phyloP scores from a whole-genome alignment of 1,140 invertebrate genomes.

The Eubasilissa regina region DNA sequence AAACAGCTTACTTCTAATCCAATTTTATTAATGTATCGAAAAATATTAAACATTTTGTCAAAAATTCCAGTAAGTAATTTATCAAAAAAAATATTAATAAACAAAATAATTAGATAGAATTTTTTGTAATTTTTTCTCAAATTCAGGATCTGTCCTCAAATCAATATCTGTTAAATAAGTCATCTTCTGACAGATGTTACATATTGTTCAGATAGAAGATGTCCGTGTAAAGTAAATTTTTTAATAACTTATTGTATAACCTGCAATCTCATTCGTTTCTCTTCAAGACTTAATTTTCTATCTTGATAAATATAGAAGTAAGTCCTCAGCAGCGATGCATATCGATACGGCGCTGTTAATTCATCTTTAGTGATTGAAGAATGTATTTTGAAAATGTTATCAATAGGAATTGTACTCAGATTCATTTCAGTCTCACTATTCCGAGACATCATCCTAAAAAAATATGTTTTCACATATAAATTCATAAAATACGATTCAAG shows the following conservation, averaged over 20 bases:
- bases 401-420: slow-evolving; percentile 42
- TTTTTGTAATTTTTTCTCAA: too few species aligned
- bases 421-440: slow-evolving; percentile 37
- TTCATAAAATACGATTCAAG: not conserved
- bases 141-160: too few species aligned
- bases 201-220: too few species aligned
- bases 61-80: too few species aligned
- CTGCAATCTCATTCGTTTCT: slow-evolving; percentile 75
- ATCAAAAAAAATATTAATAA: too few species aligned
- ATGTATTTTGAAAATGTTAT: slow-evolving; percentile 45
- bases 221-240: too few species aligned
- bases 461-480: not conserved
- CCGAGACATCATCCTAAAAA: slow-evolving; percentile 44
- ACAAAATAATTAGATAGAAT: too few species aligned
- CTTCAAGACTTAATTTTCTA: slow-evolving; percentile 72
- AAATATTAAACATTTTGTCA: too few species aligned
- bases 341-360: slow-evolving; percentile 73
- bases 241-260: slow-evolving; percentile 62
- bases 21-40: too few species aligned
- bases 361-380: slow-evolving; percentile 58
- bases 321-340: slow-evolving; percentile 76
- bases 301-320: slow-evolving; percentile 75
- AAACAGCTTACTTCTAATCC: too few species aligned
- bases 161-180: too few species aligned
- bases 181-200: too few species aligned